A percentile compares a stretch with the other conserved stretches of the same genome.
Evolutionary conservation across 1,140 invertebrate species (phyloP).

Genomic region (Mesaphorura yosii): DNA sequence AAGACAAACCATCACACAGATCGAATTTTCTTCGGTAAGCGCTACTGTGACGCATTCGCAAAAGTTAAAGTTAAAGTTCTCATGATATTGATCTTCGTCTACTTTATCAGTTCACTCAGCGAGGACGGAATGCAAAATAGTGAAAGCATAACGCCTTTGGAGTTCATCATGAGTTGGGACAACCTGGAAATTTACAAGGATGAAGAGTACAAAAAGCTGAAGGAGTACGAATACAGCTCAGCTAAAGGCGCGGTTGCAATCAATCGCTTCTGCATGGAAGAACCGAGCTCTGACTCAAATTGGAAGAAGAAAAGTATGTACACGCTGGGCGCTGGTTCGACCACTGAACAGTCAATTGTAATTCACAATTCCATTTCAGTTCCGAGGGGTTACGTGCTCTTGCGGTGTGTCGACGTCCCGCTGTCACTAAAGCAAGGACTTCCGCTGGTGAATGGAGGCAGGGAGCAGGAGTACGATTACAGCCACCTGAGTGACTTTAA

Average conservation of each 20-base stretch:
- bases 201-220: constrained; percentile 40
- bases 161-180: constrained; percentile 57
- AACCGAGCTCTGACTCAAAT: too few species aligned
- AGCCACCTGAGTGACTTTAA: neutral
- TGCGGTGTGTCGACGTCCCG: constrained; percentile 31
- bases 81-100: too few species aligned
- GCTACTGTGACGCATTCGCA: neutral
- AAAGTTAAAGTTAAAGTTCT: too few species aligned
- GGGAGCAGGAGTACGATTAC: constrained; percentile 7
- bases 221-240: constrained; percentile 47
- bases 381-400: constrained; percentile 32
- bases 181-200: constrained; percentile 52
- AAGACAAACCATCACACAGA: too few species aligned
- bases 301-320: constrained; percentile 41
- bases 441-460: neutral
- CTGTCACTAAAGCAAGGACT: constrained; percentile 4
- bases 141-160: constrained; percentile 49
- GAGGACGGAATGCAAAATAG: too few species aligned
- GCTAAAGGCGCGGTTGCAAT: constrained; percentile 43
- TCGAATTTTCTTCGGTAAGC: too few species aligned
- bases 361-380: constrained; percentile 5
- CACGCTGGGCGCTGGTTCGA: neutral
- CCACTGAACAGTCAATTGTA: neutral
- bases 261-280: constrained; percentile 54
- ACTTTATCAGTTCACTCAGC: neutral